Conservation (phyloP, 1,140 invertebrate genomes). For the Anoplophora glabripennis region DNA sequence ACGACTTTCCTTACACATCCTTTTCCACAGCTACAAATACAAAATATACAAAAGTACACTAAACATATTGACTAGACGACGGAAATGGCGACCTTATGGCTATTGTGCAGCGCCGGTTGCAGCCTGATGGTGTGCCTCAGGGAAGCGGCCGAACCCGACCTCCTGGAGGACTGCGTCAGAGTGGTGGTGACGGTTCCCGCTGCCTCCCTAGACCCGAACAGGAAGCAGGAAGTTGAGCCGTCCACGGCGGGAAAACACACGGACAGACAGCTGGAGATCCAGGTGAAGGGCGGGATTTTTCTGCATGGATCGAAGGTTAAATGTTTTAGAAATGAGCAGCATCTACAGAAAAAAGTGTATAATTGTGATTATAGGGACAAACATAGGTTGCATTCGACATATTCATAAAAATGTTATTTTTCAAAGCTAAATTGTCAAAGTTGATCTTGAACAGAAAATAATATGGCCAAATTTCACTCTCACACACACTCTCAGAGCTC, state of each 20-base stretch:
- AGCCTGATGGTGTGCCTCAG: conserved; percentile 44
- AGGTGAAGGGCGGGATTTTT: conserved; percentile 45
- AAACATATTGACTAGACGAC: conserved; percentile 30
- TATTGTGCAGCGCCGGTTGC: conserved; percentile 36
- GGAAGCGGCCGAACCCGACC: conserved; percentile 40
- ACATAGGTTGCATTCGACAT: no score
- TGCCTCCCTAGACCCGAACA: conserved; percentile 39
- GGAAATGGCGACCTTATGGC: conserved; percentile 41
- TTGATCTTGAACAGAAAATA: no score
- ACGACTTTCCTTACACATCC: no score
- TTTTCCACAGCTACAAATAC: no score
- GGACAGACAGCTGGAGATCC: conserved; percentile 42
- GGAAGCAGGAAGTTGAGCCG: conserved; percentile 32
- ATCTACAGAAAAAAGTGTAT: conserved; percentile 25
- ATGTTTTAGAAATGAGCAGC: conserved; percentile 35
- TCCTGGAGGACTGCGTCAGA: conserved; percentile 42
- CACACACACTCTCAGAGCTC: no score
- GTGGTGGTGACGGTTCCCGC: conserved; percentile 45
- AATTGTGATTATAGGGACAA: not conserved
- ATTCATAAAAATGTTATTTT: no score
- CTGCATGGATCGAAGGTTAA: conserved; percentile 40
- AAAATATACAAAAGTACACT: no score
- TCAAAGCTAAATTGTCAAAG: no score
- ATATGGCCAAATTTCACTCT: no score
- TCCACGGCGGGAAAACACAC: conserved; percentile 38